A percentile compares a stretch with the other conserved stretches of the same genome.
Evolutionary conservation across 2,888 invertebrate species (phyloP).

Genomic region (Dryobotodes eremita): DNA sequence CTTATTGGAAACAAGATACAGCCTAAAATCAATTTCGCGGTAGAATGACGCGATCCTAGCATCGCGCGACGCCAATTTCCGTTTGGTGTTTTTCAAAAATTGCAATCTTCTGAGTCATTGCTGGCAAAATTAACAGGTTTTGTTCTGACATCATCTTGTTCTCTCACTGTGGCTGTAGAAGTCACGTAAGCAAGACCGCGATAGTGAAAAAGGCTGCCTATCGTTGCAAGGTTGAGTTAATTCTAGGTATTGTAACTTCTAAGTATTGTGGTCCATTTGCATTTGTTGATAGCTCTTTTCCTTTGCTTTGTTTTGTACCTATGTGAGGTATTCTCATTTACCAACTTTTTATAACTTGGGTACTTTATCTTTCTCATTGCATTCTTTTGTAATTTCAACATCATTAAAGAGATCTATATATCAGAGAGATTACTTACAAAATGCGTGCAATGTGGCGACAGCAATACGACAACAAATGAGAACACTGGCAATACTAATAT

Average conservation of each 20-base stretch:
- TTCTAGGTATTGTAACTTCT: conserved; percentile 40
- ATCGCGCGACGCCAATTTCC: conserved; percentile 59
- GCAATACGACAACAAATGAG: neutral
- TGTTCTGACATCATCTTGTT: conserved; percentile 61
- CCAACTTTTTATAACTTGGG: neutral
- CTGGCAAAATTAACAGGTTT: conserved; percentile 59
- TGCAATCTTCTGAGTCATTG: conserved; percentile 52
- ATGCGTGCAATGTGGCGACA: neutral
- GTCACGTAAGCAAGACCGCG: conserved; percentile 38
- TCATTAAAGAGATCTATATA: neutral
- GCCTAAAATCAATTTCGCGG: conserved; percentile 42
- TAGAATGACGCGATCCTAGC: conserved; percentile 51
- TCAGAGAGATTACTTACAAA: neutral
- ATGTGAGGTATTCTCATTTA: neutral
- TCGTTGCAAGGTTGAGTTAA: conserved; percentile 32
- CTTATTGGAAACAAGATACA: conserved; percentile 13
- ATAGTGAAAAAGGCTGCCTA: conserved; percentile 36
- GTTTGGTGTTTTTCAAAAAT: conserved; percentile 56
- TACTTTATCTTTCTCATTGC: neutral
- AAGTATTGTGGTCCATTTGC: conserved; percentile 31
- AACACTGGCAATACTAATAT: neutral
- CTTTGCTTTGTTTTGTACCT: conserved; percentile 7
- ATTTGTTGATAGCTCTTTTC: conserved; percentile 30
- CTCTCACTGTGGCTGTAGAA: conserved; percentile 31
- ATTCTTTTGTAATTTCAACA: neutral